phyloP scores from a whole-genome alignment of 2,113 vertebrate genomes.

The Calidris pygmaea region DNA sequence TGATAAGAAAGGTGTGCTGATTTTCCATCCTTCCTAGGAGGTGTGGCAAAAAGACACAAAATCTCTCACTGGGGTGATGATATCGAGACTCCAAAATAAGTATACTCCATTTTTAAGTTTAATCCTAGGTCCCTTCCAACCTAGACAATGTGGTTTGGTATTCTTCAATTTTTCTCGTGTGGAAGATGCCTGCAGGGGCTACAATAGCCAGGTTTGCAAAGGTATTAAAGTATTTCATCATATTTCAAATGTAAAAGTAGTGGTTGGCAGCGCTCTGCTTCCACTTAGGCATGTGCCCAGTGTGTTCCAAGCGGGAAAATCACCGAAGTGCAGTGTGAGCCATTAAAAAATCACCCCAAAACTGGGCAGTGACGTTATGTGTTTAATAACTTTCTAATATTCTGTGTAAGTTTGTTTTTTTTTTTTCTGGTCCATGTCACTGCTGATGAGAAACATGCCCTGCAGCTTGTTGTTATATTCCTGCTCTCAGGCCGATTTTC shows the following conservation, averaged over 20 bases:
- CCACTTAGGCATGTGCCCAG: too few species aligned
- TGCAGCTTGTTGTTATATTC: background rate
- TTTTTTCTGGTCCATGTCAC: background rate
- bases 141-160: background rate
- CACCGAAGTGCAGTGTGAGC: background rate
- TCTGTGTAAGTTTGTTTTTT: background rate
- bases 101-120: background rate
- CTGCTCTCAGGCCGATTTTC: background rate
- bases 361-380: background rate
- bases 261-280: background rate
- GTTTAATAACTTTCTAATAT: background rate
- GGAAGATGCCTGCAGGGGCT: background rate
- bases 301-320: rapidly evolving
- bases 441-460: background rate
- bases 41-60: background rate
- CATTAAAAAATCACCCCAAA: background rate
- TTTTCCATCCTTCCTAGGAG: background rate
- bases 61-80: background rate
- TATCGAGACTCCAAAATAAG: background rate
- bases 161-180: rapidly evolving
- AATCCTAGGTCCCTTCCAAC: background rate
- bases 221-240: background rate
- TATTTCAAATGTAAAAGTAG: too few species aligned
- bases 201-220: background rate
- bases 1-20: background rate